Evolutionary conservation across 2,797 vertebrate species (phyloP).

Genomic region (Crenuchus spilurus): DNA sequence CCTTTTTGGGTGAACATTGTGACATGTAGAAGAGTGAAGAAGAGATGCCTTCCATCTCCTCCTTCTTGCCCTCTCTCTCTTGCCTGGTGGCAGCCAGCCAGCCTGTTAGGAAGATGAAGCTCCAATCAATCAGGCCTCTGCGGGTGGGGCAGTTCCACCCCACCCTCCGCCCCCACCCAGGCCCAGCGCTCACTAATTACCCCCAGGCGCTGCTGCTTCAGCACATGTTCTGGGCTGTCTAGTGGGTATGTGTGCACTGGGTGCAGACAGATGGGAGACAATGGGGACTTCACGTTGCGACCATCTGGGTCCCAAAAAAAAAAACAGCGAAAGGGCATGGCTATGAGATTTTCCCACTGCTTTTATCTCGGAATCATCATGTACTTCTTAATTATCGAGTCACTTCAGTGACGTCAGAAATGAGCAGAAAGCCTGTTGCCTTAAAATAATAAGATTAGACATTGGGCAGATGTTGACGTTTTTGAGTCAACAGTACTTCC

Average conservation of each 20-base stretch:
- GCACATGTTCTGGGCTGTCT: constrained; percentile 76
- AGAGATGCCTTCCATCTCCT: constrained; percentile 23
- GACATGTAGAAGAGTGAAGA: background rate
- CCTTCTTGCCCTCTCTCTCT: background rate
- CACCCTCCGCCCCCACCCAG: background rate
- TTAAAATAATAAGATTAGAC: too few relatives aligned
- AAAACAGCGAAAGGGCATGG: constrained; percentile 8
- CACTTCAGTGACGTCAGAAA: too few relatives aligned
- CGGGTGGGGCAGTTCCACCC: constrained; percentile 45
- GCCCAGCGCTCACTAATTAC: constrained; percentile 54
- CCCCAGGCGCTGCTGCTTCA: constrained; percentile 65
- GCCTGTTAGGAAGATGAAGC: constrained; percentile 84
- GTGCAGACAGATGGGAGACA: constrained; percentile 74
- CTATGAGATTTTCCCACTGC: background rate
- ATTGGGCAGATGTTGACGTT: too few relatives aligned
- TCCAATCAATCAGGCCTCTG: constrained; percentile 83
- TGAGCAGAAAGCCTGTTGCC: too few relatives aligned
- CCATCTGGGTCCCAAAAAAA: constrained; percentile 63
- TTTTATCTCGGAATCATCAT: background rate
- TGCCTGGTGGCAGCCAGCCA: constrained; percentile 77
- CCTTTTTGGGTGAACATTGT: too few relatives aligned
- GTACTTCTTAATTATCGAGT: too few relatives aligned
- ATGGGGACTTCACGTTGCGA: constrained; percentile 48
- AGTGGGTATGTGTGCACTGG: constrained; percentile 62
- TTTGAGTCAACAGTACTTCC: too few relatives aligned